Evolutionary conservation across 2,113 vertebrate genomes (phyloP).

Genomic region (Maccullochella peelii): DNA sequence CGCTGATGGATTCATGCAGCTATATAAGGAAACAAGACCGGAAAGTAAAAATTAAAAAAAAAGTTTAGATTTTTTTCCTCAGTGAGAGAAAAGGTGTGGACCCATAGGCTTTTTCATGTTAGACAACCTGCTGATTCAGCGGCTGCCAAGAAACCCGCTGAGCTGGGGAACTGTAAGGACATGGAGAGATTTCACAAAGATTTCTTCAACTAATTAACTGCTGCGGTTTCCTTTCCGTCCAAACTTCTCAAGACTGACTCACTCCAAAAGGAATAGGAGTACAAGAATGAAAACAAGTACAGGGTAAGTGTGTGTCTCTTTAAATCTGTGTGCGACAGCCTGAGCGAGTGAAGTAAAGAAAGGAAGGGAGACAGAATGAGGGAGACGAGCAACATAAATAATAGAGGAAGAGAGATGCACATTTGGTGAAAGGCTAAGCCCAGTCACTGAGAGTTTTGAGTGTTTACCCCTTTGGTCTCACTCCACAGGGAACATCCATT

Average conservation of each 20-base stretch:
- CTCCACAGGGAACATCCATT: conserved; percentile 3
- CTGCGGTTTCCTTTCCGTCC: neutral
- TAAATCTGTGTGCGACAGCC: neutral
- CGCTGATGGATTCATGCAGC: too few relatives aligned
- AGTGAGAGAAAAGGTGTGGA: neutral
- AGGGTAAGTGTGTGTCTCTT: neutral
- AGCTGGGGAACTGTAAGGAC: conserved; percentile 17
- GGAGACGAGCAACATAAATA: conserved; percentile 25
- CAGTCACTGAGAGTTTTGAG: neutral
- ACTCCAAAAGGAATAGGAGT: neutral
- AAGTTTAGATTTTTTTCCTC: neutral
- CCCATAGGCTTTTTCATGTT: neutral
- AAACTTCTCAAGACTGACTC: conserved; percentile 21
- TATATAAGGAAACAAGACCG: neutral
- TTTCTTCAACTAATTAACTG: conserved; percentile 41
- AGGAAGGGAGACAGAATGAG: neutral
- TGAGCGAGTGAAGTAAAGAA: neutral
- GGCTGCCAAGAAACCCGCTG: conserved; percentile 37
- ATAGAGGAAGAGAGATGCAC: conserved; percentile 11
- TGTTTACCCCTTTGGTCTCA: conserved; percentile 42
- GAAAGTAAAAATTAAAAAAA: neutral
- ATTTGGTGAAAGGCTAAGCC: neutral
- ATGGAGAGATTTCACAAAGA: conserved; percentile 19
- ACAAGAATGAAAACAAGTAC: conserved; percentile 4
- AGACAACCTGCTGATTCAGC: conserved; percentile 41